These are phyloP conservation scores for Homarus gammarus DNA, from an alignment of 2,888 invertebrate species.

Conservation along the genomic window DNA sequence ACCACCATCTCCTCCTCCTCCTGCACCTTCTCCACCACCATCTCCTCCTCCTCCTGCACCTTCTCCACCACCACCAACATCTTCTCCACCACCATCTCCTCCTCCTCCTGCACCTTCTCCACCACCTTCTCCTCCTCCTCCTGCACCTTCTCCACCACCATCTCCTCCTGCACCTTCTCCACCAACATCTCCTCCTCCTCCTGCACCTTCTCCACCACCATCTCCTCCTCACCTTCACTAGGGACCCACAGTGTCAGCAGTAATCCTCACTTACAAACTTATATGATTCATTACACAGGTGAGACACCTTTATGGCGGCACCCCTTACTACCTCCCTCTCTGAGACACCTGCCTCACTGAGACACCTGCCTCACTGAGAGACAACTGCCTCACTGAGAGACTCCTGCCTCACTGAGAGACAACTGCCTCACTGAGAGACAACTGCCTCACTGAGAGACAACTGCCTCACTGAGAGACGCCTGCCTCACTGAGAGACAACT, in stretches of 20 bases:
- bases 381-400: no score
- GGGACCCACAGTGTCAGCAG: background rate
- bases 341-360: background rate
- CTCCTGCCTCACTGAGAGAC: no score
- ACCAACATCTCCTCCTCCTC: background rate
- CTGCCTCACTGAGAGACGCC: no score
- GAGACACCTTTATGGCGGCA: background rate
- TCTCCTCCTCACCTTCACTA: background rate
- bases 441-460: no score
- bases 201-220: background rate
- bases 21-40: conserved; percentile 14
- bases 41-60: no score
- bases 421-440: no score
- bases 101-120: background rate
- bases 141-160: background rate
- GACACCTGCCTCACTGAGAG: background rate
- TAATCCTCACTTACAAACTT: conserved; percentile 11
- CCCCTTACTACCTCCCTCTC: background rate
- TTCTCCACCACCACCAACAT: no score
- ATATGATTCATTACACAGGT: background rate
- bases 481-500: no score
- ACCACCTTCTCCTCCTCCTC: background rate
- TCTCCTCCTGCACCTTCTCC: conserved; percentile 24
- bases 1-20: background rate
- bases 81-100: no score